Conservation (phyloP, 2,797 vertebrate genomes). For the Neopelma chrysocephalum region DNA sequence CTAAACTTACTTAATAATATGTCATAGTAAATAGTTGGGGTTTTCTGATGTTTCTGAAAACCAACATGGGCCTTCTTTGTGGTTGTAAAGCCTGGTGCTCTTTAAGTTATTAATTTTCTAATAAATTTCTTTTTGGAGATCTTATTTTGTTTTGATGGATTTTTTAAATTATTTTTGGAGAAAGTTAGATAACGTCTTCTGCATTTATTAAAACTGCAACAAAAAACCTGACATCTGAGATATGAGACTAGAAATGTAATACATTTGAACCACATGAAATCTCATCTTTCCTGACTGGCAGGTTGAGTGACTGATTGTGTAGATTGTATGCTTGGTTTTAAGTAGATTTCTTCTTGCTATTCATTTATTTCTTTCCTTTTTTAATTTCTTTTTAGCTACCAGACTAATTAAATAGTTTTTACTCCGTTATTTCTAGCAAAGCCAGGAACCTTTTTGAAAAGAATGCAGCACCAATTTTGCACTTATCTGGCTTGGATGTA, state of each 20-base stretch:
- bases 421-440: constrained; percentile 80
- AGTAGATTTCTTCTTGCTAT: background rate
- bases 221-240: background rate
- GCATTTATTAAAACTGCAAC: constrained; percentile 30
- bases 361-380: background rate
- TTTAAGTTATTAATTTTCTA: constrained; percentile 22
- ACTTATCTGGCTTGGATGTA: constrained; percentile 93
- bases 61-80: background rate
- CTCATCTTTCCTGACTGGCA: background rate
- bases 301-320: background rate
- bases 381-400: background rate
- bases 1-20: constrained; percentile 26
- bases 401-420: background rate
- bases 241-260: background rate
- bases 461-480: constrained; percentile 95
- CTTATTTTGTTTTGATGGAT: background rate
- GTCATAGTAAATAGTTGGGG: background rate
- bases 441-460: constrained; percentile 95
- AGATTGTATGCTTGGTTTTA: background rate
- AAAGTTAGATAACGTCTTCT: background rate
- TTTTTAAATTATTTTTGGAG: constrained; percentile 1
- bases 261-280: background rate
- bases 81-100: background rate
- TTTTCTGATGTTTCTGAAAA: background rate
- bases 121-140: constrained; percentile 19